phyloP scores from a whole-genome alignment of 2,113 vertebrate species.

The Corvus moneduloides region DNA sequence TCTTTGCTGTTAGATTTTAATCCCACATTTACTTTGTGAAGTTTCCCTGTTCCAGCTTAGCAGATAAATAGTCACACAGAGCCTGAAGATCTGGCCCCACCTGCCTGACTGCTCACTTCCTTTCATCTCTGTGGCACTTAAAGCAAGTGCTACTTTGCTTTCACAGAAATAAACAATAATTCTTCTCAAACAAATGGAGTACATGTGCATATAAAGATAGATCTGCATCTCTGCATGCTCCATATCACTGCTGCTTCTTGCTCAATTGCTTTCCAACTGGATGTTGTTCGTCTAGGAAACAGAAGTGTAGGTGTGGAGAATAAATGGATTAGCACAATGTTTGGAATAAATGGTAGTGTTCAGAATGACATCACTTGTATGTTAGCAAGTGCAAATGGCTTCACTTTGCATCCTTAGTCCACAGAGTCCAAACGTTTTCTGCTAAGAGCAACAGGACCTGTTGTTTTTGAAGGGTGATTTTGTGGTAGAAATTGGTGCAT shows the following conservation, averaged over 20 bases:
- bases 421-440: not conserved
- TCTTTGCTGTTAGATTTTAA: not conserved
- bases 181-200: not conserved
- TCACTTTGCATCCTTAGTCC: not conserved
- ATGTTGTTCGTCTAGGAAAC: not conserved
- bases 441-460: not conserved
- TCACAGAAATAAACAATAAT: not conserved
- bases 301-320: not conserved
- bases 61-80: not conserved
- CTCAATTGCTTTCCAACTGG: not conserved
- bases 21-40: not conserved
- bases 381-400: not conserved
- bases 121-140: not conserved
- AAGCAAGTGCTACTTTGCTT: not conserved
- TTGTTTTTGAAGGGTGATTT: not conserved
- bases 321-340: not conserved
- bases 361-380: not conserved
- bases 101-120: not conserved
- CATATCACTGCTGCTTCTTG: not conserved
- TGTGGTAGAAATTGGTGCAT: not conserved
- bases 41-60: not conserved
- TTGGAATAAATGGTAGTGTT: not conserved
- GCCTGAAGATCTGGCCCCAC: not conserved
- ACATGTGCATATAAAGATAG: fast-evolving
- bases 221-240: not conserved